Evolutionary conservation across 2,797 vertebrate species (phyloP).

Genomic region (Acridotheres tristis): DNA sequence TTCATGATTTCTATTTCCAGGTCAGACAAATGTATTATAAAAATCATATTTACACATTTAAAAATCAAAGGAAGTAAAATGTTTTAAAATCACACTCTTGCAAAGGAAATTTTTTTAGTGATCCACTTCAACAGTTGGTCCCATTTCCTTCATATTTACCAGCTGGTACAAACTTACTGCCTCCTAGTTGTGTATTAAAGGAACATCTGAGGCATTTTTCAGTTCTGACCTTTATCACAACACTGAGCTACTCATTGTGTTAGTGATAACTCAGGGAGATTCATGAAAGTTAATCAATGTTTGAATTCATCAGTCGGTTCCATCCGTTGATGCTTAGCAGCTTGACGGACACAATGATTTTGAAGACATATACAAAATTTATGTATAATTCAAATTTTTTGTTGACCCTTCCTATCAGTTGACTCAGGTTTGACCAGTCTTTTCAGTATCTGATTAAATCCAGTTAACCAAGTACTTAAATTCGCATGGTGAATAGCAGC

Average conservation of each 20-base stretch:
- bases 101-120: neutral
- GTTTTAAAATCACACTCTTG: neutral
- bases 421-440: neutral
- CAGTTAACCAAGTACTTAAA: neutral
- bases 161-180: neutral
- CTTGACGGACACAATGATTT: neutral
- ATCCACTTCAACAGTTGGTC: neutral
- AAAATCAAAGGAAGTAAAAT: neutral
- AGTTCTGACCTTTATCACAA: neutral
- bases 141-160: neutral
- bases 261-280: neutral
- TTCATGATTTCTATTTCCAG: neutral
- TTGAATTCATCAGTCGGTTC: neutral
- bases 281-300: neutral
- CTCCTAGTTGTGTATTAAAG: neutral
- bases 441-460: neutral
- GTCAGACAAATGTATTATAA: neutral
- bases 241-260: neutral
- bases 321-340: neutral
- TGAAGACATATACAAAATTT: neutral
- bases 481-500: neutral
- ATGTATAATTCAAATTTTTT: neutral
- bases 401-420: neutral
- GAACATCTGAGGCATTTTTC: neutral
- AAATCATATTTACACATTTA: neutral